Base-by-base conservation (phyloP, 2,888 invertebrate species). In the Agrochola macilenta region DNA sequence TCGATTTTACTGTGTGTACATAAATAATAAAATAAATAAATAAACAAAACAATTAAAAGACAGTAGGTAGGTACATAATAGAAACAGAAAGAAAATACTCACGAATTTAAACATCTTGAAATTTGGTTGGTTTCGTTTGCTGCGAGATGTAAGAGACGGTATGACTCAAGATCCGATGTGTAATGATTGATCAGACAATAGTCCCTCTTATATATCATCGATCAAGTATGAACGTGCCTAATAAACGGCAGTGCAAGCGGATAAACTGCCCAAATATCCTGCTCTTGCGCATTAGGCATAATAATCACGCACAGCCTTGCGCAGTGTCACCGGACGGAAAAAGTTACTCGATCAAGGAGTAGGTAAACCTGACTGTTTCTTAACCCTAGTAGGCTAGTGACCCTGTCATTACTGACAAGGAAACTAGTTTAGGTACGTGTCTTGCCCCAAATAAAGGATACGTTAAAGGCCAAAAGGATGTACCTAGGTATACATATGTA, bases 81-180 rank as follows among this genome's bases (percentile, higher is more conserved):
- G 5, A 60, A 26, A 26, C 46, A 57, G 0, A 64, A 60, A 46
- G n/a, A 71, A 80, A 60, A 78, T n/a, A 95, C 97, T 96, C 86
- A 97, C 97, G 90, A 93, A 95, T 96, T 97, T 97, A 90, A 96
- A 96, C 97, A 97, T 97, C 77, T 93, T 96, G 91, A 68, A 76
- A 75, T 69, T 82, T 79, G 66, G 23, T 54, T 46, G 77, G 1
- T 39, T 87, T 84, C 78, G 69, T 39, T 65, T 26, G n/a, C 12
- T 63, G 30, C n/a, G 35, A 58, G 49, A 64, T 69, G 54, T 77
- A 79, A 71, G 87, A 71, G 79, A 87, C 85, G 63, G 80, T 70
- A 79, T 81, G 79, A 84, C 72, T 76, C 85, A 72, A 84, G 78
- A 85, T 87, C 88, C 73, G 80, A 88, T 84, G 83, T 87, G 84